Percentiles rank a stretch among this genome's conserved stretches.
phyloP scores from a whole-genome alignment of 2,888 invertebrate species.

The Sarcophaga carnaria region DNA sequence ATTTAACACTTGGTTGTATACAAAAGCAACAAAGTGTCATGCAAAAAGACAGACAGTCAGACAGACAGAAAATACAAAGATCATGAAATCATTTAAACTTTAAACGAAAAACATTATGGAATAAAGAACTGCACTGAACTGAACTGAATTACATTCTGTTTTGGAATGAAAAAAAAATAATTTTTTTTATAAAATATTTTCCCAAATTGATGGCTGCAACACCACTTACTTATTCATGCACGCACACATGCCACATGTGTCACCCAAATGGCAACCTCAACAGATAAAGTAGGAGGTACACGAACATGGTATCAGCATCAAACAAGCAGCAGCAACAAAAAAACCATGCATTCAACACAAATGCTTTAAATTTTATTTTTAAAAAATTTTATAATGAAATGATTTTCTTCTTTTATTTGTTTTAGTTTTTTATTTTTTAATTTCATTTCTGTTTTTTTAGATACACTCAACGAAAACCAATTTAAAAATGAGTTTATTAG shows the following conservation, averaged over 20 bases:
- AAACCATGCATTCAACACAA: conserved; percentile 15
- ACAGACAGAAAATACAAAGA: conserved; percentile 38
- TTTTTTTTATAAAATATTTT: conserved; percentile 53
- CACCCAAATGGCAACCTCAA: conserved; percentile 62
- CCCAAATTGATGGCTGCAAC: conserved; percentile 65
- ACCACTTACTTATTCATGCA: conserved; percentile 54
- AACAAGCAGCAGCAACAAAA: not conserved
- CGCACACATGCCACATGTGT: conserved; percentile 67
- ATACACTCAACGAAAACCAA: conserved; percentile 17
- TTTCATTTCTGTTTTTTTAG: not conserved
- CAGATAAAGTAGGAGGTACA: conserved; percentile 52
- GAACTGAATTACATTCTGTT: conserved; percentile 41
- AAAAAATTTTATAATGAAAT: conserved; percentile 3
- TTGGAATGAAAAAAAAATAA: conserved; percentile 32
- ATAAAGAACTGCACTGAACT: not conserved
- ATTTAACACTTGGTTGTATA: conserved; percentile 64
- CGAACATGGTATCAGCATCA: conserved; percentile 7
- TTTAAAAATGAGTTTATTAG: conserved; percentile 9
- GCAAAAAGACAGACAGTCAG: conserved; percentile 45
- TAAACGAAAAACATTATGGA: conserved; percentile 20
- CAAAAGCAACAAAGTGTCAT: conserved; percentile 59
- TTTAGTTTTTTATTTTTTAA: conserved; percentile 29
- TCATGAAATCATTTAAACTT: conserved; percentile 61
- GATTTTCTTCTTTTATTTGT: conserved; percentile 9
- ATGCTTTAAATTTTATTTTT: conserved; percentile 48